These are phyloP conservation scores for Aromia moschata DNA, from an alignment of 2,888 invertebrate genomes.

Conservation along the genomic window DNA sequence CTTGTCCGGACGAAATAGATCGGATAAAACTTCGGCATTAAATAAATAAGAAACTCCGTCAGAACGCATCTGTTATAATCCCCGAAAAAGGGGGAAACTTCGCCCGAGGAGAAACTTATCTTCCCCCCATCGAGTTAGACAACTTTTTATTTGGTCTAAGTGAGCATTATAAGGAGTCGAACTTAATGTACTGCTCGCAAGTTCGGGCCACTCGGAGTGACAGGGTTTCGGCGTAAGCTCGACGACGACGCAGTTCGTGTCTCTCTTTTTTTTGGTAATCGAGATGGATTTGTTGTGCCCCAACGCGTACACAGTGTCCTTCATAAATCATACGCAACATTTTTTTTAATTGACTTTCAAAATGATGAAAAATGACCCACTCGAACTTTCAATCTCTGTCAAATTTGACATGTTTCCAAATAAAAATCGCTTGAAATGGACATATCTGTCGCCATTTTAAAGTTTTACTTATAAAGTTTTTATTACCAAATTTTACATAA, in stretches of 20 bases:
- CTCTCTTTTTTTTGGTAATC: no score
- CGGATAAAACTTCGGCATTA: conserved; percentile 21
- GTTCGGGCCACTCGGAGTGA: neutral
- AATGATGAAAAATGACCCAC: no score
- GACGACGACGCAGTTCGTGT: neutral
- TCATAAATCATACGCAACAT: no score
- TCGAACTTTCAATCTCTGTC: no score
- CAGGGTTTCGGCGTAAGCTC: neutral
- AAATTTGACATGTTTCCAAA: no score
- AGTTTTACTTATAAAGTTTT: no score
- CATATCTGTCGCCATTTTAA: no score
- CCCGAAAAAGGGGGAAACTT: conserved; percentile 15
- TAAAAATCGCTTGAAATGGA: no score
- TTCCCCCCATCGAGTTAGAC: conserved; percentile 8
- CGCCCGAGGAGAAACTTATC: conserved; percentile 15
- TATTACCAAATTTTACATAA: no score
- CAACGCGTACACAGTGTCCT: no score
- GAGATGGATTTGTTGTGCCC: no score
- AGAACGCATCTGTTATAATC: conserved; percentile 25
- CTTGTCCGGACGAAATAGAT: conserved; percentile 5
- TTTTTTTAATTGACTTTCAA: no score
- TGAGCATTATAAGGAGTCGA: conserved; percentile 26
- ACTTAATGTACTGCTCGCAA: conserved; percentile 18
- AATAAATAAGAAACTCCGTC: conserved; percentile 22
- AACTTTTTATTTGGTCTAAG: conserved; percentile 26